Conservation (phyloP, 2,797 vertebrate species). For the Pipistrellus pygmaeus region DNA sequence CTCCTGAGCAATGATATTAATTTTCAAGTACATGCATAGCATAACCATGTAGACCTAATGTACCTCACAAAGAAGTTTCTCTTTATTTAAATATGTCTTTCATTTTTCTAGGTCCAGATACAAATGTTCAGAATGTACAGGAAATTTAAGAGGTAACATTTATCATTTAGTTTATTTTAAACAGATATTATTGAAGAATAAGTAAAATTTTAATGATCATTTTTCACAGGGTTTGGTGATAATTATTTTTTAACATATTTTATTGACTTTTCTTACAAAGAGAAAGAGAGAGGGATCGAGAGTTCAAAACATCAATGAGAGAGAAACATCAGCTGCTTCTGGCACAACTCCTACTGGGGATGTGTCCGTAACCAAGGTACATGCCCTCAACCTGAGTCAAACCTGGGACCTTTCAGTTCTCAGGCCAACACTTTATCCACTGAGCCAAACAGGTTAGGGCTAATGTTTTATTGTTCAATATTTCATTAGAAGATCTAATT, state of each 20-base stretch:
- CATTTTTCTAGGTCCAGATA: slow-evolving; percentile 13
- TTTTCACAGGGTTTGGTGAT: slow-evolving; percentile 54
- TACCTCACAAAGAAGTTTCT: neutral
- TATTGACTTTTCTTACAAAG: too few species aligned
- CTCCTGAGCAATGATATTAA: neutral
- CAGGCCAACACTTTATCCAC: too few species aligned
- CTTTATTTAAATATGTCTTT: neutral
- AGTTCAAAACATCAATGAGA: too few species aligned
- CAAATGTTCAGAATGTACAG: neutral
- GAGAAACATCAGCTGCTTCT: too few species aligned
- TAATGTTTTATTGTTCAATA: slow-evolving; percentile 73
- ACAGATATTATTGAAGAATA: slow-evolving; percentile 27
- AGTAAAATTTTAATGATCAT: slow-evolving; percentile 39
- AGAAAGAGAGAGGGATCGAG: too few species aligned
- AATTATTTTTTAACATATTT: slow-evolving; percentile 64
- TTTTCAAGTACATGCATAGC: neutral
- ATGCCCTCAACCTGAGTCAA: too few species aligned
- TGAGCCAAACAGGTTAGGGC: too few species aligned
- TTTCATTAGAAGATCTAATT: slow-evolving; percentile 70
- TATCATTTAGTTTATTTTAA: slow-evolving; percentile 53
- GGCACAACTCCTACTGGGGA: too few species aligned
- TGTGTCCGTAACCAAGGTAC: too few species aligned
- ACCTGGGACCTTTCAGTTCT: too few species aligned
- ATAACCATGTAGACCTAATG: neutral
- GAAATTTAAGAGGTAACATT: neutral